Base-by-base conservation (phyloP, 2,113 vertebrate genomes). In the Pagrus major region DNA sequence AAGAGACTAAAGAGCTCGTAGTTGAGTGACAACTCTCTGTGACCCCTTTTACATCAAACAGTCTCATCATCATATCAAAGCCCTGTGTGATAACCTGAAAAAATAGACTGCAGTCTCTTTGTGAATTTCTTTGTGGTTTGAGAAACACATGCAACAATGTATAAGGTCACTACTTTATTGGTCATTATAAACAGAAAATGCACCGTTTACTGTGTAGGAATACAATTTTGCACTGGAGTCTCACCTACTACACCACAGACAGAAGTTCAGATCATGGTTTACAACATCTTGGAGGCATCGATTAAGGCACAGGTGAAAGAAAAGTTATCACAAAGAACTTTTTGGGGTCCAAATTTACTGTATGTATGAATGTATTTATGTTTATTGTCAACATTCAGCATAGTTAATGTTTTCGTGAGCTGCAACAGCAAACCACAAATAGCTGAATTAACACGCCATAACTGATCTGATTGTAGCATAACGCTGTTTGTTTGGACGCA, bases 281-380 rank as follows among this genome's bases (percentile, higher is more conserved):
- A 29, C 58, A 16, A 49, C 63, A 25, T 56, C 18, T 54, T 0
- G 3, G 1, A 25, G 3, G 27, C 44, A 21, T 18, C 3, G 18
- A 0, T 46, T 56, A 35, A 14, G 71, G 64, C 66, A 69, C 47
- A 74, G 58, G 21, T 16, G 29, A 55, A 64, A 59, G 39, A 74
- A 71, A 25, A 66, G 31, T 20, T 39, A 15, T 27, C 33, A 2
- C 3, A 1, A 35, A 61, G 33, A 35, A 67, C 15, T n/a, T 49
- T 47, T 5, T 1, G 16, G 18, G 3, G 5, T 31, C 27, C 18
- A 65, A 16, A 29, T 44, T 59, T 5, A 10, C 47, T 56, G 5
- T 76, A 16, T 54, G 21, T 79, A 18, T 72, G 56, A 83, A 66
- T 73, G 58, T 51, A 59, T 65, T 47, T 55, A 33, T 55, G 70